phyloP scores from a whole-genome alignment of 1,140 invertebrate genomes.

The Psix sp. region DNA sequence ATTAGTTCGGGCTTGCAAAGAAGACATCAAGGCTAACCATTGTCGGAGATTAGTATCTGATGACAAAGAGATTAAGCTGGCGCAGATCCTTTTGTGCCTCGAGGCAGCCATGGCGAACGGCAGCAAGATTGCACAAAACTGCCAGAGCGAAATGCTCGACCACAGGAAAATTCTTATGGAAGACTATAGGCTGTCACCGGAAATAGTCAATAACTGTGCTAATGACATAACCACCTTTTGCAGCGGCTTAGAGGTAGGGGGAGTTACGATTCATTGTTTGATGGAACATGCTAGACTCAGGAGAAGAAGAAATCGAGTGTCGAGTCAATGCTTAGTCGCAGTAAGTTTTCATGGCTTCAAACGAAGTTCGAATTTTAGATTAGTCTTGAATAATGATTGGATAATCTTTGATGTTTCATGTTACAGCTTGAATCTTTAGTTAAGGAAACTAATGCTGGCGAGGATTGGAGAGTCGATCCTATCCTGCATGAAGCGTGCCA shows the following conservation, averaged over 20 bases:
- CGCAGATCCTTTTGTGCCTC: slow-evolving; percentile 94
- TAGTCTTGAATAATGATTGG: slow-evolving; percentile 11
- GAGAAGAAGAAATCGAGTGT: slow-evolving; percentile 80
- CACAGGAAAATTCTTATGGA: slow-evolving; percentile 94
- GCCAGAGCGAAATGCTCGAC: slow-evolving; percentile 91
- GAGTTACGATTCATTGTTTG: slow-evolving; percentile 95
- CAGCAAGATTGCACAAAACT: slow-evolving; percentile 84
- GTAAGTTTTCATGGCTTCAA: slow-evolving; percentile 71
- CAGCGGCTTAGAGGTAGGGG: slow-evolving; percentile 84
- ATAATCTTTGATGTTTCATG: background rate
- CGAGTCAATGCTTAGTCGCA: slow-evolving; percentile 82
- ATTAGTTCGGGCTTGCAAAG: slow-evolving; percentile 90
- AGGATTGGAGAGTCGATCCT: slow-evolving; percentile 95
- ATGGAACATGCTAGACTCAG: slow-evolving; percentile 90
- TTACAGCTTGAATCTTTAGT: slow-evolving; percentile 85
- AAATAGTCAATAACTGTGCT: slow-evolving; percentile 92
- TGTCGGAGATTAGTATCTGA: slow-evolving; percentile 85
- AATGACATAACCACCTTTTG: slow-evolving; percentile 89
- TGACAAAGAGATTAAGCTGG: slow-evolving; percentile 89
- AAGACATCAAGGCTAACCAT: slow-evolving; percentile 91
- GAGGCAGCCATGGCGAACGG: slow-evolving; percentile 90
- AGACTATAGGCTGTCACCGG: slow-evolving; percentile 94
- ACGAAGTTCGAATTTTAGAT: background rate
- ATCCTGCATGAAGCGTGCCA: slow-evolving; percentile 90
- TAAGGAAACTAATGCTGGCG: slow-evolving; percentile 88